These are phyloP conservation scores for Odontomachus brunneus DNA, from an alignment of 1,140 invertebrate species.

Conservation along the genomic window DNA sequence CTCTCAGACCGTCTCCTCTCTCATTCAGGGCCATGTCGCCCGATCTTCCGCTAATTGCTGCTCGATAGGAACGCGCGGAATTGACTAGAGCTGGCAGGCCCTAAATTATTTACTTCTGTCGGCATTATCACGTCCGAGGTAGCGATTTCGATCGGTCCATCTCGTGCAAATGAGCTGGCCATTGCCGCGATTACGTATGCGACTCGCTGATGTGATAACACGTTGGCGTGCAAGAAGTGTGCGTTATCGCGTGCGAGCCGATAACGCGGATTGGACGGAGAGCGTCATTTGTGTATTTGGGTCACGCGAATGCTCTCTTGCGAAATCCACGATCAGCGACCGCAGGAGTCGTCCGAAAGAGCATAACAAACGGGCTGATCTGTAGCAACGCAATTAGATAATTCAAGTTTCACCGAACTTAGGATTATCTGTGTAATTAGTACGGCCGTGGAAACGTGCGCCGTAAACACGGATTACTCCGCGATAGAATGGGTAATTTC, in stretches of 20 bases:
- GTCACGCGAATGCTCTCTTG: background rate
- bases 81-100: background rate
- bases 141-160: conserved; percentile 30
- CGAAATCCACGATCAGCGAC: background rate
- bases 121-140: conserved; percentile 12
- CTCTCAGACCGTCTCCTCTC: too few species aligned
- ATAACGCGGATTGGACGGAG: conserved; percentile 17
- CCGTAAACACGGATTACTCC: background rate
- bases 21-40: too few species aligned
- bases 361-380: background rate
- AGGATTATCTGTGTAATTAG: background rate
- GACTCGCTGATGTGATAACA: conserved; percentile 24
- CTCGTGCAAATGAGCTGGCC: conserved; percentile 5
- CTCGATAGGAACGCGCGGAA: background rate
- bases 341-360: background rate
- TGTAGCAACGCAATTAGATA: background rate
- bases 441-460: background rate
- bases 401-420: background rate
- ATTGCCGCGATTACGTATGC: conserved; percentile 21
- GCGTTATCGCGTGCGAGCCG: conserved; percentile 26
- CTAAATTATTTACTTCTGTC: conserved; percentile 35
- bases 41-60: conserved; percentile 39
- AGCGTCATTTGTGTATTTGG: background rate
- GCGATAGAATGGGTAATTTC: background rate
- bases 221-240: conserved; percentile 10